phyloP scores from a whole-genome alignment of 2,888 invertebrate species.

The Callosobruchus maculatus region DNA sequence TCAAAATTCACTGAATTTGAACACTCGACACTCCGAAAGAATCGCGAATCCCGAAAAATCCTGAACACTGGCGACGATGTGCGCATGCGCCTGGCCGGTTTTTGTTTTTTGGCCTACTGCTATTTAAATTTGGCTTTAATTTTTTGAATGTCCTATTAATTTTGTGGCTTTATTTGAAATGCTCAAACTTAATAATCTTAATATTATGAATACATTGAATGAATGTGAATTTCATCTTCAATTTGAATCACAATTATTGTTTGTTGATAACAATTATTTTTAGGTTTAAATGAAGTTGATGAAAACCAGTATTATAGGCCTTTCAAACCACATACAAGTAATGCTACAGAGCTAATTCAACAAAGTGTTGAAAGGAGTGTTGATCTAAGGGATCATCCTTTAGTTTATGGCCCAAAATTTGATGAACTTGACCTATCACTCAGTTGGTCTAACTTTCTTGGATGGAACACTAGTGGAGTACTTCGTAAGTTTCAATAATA shows the following conservation, averaged over 20 bases:
- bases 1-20: background rate
- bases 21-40: constrained; percentile 5
- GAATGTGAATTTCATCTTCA: no score
- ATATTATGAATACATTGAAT: no score
- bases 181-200: no score
- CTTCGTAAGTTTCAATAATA: constrained; percentile 55
- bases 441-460: constrained; percentile 59
- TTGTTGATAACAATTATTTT: background rate
- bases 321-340: background rate
- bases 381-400: background rate
- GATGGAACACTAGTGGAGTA: constrained; percentile 69
- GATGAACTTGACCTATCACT: constrained; percentile 59
- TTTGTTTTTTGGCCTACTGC: background rate
- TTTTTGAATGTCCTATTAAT: no score
- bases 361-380: background rate
- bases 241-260: no score
- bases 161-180: no score
- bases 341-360: background rate
- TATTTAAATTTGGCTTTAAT: background rate
- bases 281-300: background rate
- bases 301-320: background rate
- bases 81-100: background rate
- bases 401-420: constrained; percentile 1
- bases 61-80: background rate
- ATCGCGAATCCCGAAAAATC: background rate